Percentiles rank a stretch among this genome's conserved stretches.
These are phyloP conservation scores for Ptiloglossa arizonensis DNA, from an alignment of 1,140 invertebrate genomes.

Conservation along the genomic window DNA sequence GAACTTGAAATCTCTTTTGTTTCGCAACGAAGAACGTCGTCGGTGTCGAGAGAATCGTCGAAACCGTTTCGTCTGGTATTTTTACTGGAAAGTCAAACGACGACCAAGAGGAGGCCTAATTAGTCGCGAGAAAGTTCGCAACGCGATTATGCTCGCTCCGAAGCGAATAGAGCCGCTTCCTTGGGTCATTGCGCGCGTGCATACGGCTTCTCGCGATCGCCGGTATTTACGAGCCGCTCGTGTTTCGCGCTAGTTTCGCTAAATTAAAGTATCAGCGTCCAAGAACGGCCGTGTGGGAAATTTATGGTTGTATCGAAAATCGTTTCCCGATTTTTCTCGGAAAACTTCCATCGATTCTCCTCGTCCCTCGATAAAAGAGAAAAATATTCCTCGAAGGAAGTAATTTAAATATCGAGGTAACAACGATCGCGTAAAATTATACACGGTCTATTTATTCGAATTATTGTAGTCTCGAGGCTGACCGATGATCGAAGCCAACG, in stretches of 20 bases:
- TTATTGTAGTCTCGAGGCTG: no score
- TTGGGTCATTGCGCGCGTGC: not conserved
- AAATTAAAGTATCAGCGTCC: not conserved
- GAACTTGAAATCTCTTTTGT: no score
- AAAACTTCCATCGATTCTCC: not conserved
- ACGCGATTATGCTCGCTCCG: constrained; percentile 8
- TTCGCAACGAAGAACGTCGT: not conserved
- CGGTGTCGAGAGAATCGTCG: not conserved
- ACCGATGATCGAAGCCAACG: no score
- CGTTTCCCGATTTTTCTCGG: constrained; percentile 15
- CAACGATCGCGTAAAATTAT: no score
- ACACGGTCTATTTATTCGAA: no score
- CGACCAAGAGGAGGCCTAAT: constrained; percentile 16
- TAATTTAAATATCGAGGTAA: no score
- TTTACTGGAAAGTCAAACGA: not conserved
- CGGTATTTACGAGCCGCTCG: not conserved
- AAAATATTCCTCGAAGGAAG: no score
- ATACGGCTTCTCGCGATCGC: not conserved
- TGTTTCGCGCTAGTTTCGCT: not conserved
- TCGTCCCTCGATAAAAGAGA: not conserved
- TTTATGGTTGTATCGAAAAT: constrained; percentile 20
- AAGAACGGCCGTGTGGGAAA: not conserved
- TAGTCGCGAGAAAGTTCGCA: constrained; percentile 45
- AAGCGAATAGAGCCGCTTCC: not conserved
- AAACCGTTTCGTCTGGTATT: not conserved